Percentiles rank a stretch among this genome's conserved stretches.
These are phyloP conservation scores for Palythoa heliodiscus DNA, from an alignment of 92 coral and sea anemone genomes.

Conservation along the genomic window DNA sequence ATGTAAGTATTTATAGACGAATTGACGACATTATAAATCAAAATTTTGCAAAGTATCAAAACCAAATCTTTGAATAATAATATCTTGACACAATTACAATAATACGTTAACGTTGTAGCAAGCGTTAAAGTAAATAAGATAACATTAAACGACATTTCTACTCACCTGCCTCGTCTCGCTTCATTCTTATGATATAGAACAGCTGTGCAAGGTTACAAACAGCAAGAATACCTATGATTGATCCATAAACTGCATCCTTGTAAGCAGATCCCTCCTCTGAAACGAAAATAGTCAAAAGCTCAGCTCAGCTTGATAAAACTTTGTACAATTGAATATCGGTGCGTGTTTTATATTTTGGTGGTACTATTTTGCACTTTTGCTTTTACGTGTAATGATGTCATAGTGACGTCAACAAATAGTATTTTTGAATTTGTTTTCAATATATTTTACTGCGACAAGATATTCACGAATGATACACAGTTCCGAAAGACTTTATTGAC, in stretches of 20 bases:
- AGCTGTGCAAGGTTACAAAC: background rate
- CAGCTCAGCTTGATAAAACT: background rate
- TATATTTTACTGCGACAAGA: no score
- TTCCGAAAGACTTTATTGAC: slow-evolving; percentile 9
- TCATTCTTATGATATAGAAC: background rate
- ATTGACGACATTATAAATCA: no score
- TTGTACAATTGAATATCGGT: slow-evolving; percentile 30
- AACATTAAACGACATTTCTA: no score
- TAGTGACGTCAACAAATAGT: no score
- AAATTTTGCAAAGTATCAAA: no score
- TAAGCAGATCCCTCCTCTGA: background rate
- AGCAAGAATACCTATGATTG: background rate
- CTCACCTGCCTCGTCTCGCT: background rate
- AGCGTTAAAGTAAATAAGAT: no score
- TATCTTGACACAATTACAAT: no score
- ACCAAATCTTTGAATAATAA: no score
- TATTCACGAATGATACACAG: slow-evolving; percentile 1
- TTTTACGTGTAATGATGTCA: background rate
- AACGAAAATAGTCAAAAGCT: background rate
- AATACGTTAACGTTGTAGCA: no score
- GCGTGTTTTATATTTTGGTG: slow-evolving; percentile 32
- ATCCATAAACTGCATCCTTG: background rate
- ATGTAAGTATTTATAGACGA: no score
- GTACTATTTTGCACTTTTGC: slow-evolving; percentile 21
- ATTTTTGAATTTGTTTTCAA: no score